Evolutionary conservation across 2,113 vertebrate species (phyloP), one percentile per base, ranked within the genome.

Genomic region (Sphyrna mokarran): DNA sequence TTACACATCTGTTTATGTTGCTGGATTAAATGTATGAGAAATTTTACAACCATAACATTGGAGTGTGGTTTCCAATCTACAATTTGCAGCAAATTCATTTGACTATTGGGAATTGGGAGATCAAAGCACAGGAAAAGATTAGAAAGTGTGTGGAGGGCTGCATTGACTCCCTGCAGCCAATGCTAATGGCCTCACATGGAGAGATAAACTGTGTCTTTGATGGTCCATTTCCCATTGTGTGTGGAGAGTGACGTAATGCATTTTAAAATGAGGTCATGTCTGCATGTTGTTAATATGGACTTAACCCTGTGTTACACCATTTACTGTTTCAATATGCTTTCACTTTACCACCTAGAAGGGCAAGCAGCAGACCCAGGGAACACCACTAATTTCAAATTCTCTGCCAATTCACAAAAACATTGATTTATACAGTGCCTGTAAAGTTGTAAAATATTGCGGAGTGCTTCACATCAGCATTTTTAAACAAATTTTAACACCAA

Each of bases 181-280:
- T 18, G 10, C 40, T 69, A 94, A 94, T 40, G 66, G 63, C 87
- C 87, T 61, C 16, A 54, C 87, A 61, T 23, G 33, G 87, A 5
- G 29, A 90, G 87, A 90, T 90, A 90, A 90, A n/a, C 87, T 61
- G 10, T 48, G 66, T 26, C 66, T 94, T 94, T 94, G 93, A 94
- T 94, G 93, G 40, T 94, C 37, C 7, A 37, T 61, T 94, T 94
- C 66, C n/a, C 66, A 69, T 94, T 94, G 66, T 70, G 40, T 29
- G 37, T 3, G 13, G 11, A 66, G 37, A 69, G 66, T 70, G 93
- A 94, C 40, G 14, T 22, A 70, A 94, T 48, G 20, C 40, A 70
- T 70, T 94, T 94, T 37, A 70, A 70, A 37, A 70, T 26, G 63
- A n/a, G 66, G 66, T 40, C 18, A 63, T 23, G 93, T n/a, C 58